Evolutionary conservation across 1,140 invertebrate genomes (phyloP).

Genomic region (Papilio machaon): DNA sequence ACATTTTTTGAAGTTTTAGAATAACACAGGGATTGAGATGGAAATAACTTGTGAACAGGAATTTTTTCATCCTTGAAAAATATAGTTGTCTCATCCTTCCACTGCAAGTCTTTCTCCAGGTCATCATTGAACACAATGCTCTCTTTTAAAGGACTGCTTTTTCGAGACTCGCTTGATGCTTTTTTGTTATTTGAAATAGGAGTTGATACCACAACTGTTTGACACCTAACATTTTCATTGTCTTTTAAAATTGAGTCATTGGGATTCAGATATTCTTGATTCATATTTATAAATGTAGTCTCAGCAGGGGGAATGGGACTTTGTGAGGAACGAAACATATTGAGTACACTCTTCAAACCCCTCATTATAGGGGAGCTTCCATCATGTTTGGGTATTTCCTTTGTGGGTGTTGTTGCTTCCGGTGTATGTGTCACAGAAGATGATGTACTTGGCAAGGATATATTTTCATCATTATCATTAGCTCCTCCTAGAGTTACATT

Average conservation of each 20-base stretch:
- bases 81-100: constrained; percentile 74
- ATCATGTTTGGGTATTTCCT: constrained; percentile 64
- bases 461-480: constrained; percentile 61
- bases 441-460: constrained; percentile 67
- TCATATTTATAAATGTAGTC: constrained; percentile 21
- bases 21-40: constrained; percentile 44
- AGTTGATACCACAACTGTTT: constrained; percentile 59
- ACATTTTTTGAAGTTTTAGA: constrained; percentile 26
- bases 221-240: constrained; percentile 7
- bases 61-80: constrained; percentile 73
- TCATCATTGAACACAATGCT: constrained; percentile 72
- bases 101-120: constrained; percentile 69
- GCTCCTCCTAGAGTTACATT: constrained; percentile 52
- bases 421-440: constrained; percentile 67
- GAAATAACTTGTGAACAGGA: constrained; percentile 69
- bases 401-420: constrained; percentile 73
- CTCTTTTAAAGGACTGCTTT: constrained; percentile 67
- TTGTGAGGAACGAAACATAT: constrained; percentile 73
- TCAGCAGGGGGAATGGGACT: constrained; percentile 65
- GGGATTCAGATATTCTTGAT: constrained; percentile 39
- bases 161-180: constrained; percentile 53
- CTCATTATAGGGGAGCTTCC: constrained; percentile 71
- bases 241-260: constrained; percentile 28
- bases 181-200: constrained; percentile 56
- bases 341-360: constrained; percentile 73